Evolutionary conservation across 92 coral and sea anemone genomes (phyloP), one percentile per base, ranked within the genome.

Genomic region (Epizoanthus illoricatus): DNA sequence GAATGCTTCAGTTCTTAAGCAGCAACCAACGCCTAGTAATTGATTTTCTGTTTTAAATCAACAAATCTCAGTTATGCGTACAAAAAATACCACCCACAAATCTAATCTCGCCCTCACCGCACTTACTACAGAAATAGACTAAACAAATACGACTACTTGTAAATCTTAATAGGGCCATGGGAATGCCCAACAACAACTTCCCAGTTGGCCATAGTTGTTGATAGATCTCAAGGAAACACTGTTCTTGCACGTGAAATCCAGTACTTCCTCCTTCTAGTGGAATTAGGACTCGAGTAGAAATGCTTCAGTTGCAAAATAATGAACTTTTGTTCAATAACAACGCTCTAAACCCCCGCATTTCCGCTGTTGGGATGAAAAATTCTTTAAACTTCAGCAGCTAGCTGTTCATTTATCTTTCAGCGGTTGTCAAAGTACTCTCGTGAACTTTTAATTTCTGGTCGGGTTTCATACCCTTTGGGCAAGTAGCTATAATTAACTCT

Each of bases 31-130:
- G 12, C 23, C 40, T 28, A 18, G 36, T 64, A 19, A 64, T 64
- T 64, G 69, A 28, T 64, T 64, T 64, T 64, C 69, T 64, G 69
- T 64, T 61, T 64, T 64, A 68, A 36, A 43, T 68, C 40, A 68
- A 68, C 43, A 67, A 68, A 68, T 5, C 52, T 4, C 5, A 13
- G n/a, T 68, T 68, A 24, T 68, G 28, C 21, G n/a, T n/a, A 67
- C 72, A 36, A 66, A 68, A 17, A 68, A 17, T 39, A n/a, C 73
- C 73, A 68, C 49, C 73, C 72, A 18, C 12, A 39, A 17, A 13
- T 33, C n/a, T 11, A 19, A 66, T 24, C 13, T 21, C 73, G n/a
- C 18, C 73, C 49, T 68, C 42, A 2, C 52, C 47, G 45, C 40
- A 40, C 45, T 66, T 24, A 4, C 20, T 39, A 17, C 52, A 0